Evolutionary conservation across 2,797 vertebrate species (phyloP).

Genomic region (Spinibarbus caldwelli): DNA sequence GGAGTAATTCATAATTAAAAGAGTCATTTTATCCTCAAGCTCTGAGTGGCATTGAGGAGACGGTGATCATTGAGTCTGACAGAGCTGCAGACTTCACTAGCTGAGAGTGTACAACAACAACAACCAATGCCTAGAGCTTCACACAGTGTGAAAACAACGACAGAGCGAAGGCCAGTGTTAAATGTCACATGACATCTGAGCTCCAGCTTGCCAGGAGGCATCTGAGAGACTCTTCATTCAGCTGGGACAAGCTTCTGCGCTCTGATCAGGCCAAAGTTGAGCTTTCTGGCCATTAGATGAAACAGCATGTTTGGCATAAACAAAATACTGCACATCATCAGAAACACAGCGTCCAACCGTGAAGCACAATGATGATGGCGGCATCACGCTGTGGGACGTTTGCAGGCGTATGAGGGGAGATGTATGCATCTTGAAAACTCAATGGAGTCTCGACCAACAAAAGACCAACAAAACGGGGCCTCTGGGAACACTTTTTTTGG

Average conservation of each 20-base stretch:
- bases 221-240: background rate
- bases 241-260: background rate
- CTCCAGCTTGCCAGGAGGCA: background rate
- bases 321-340: background rate
- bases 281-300: background rate
- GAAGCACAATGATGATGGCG: background rate
- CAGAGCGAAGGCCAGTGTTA: background rate
- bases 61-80: background rate
- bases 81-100: background rate
- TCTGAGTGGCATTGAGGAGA: background rate
- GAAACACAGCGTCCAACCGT: background rate
- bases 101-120: background rate
- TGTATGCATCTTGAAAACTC: background rate
- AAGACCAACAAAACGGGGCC: background rate
- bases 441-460: background rate
- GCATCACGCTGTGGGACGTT: background rate
- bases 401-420: background rate
- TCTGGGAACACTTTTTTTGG: background rate
- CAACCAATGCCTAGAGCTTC: background rate
- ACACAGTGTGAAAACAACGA: background rate
- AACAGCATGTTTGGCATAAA: background rate
- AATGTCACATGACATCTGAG: constrained; percentile 10
- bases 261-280: background rate
- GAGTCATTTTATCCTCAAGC: background rate
- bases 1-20: background rate